Evolutionary conservation across 2,888 invertebrate genomes (phyloP).

Genomic region (Vanessa cardui): DNA sequence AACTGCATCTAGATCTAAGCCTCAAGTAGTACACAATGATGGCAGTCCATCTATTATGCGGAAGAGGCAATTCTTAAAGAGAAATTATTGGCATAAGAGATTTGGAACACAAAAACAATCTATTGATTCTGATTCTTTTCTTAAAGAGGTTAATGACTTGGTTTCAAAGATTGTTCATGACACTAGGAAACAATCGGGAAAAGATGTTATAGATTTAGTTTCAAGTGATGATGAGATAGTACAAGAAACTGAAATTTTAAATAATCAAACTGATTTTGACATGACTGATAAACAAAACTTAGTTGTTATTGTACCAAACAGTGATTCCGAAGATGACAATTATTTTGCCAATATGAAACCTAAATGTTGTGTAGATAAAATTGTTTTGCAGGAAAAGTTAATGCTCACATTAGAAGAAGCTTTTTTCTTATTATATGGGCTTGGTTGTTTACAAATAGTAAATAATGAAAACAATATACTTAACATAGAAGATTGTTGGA

Average conservation of each 20-base stretch:
- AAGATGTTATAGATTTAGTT: constrained; percentile 74
- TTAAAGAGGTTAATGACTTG: constrained; percentile 62
- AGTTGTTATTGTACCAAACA: constrained; percentile 85
- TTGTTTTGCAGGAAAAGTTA: constrained; percentile 84
- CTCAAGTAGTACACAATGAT: constrained; percentile 64
- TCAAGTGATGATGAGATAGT: constrained; percentile 69
- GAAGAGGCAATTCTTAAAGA: constrained; percentile 83
- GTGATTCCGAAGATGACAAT: constrained; percentile 85
- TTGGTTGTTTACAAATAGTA: constrained; percentile 86
- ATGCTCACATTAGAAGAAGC: constrained; percentile 90
- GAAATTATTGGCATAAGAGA: constrained; percentile 81
- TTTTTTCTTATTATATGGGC: constrained; percentile 86
- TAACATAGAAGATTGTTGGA: constrained; percentile 80
- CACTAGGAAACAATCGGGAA: constrained; percentile 50
- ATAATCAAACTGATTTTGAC: constrained; percentile 39
- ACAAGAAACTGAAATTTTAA: constrained; percentile 47
- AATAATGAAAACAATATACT: constrained; percentile 78
- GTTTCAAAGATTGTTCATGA: constrained; percentile 60
- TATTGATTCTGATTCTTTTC: constrained; percentile 53
- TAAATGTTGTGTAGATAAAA: constrained; percentile 82
- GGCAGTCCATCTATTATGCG: constrained; percentile 76
- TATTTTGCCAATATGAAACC: constrained; percentile 84
- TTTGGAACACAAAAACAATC: constrained; percentile 53
- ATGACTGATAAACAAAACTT: constrained; percentile 58
- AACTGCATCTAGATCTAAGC: constrained; percentile 83